These are phyloP conservation scores for Silurus lanzhouensis DNA, from an alignment of 2,797 vertebrate species.

Conservation along the genomic window DNA sequence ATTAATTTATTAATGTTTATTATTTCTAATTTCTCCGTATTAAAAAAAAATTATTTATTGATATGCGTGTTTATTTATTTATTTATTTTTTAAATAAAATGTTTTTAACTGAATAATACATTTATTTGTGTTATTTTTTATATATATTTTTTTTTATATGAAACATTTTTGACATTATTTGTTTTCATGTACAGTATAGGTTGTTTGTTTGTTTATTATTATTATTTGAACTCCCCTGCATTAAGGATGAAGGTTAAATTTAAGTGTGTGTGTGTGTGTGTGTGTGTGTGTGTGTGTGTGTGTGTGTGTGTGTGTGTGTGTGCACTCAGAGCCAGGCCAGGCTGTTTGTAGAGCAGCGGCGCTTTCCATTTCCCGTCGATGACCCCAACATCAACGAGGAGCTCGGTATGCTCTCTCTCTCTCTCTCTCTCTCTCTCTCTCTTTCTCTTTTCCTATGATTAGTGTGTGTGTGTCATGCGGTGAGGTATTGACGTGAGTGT, in stretches of 20 bases:
- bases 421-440: neutral
- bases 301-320: constrained; percentile 6
- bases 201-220: neutral
- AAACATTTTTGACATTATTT: no score
- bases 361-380: constrained; percentile 91
- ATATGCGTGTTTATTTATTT: no score
- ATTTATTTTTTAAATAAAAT: no score
- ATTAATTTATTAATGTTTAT: no score
- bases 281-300: constrained; percentile 8
- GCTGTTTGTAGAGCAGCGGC: constrained; percentile 89
- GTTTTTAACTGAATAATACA: no score
- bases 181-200: no score
- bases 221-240: neutral
- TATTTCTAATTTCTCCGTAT: no score
- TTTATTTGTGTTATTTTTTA: no score
- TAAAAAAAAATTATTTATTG: no score
- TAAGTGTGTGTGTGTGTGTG: neutral
- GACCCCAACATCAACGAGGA: constrained; percentile 91
- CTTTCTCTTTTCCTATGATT: neutral
- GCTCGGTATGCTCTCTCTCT: constrained; percentile 78
- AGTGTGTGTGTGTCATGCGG: neutral
- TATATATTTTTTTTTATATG: no score
- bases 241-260: neutral
- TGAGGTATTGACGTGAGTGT: neutral
- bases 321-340: constrained; percentile 88